Conservation (phyloP, 2,888 invertebrate species). For the Bruchidius siliquastri region DNA sequence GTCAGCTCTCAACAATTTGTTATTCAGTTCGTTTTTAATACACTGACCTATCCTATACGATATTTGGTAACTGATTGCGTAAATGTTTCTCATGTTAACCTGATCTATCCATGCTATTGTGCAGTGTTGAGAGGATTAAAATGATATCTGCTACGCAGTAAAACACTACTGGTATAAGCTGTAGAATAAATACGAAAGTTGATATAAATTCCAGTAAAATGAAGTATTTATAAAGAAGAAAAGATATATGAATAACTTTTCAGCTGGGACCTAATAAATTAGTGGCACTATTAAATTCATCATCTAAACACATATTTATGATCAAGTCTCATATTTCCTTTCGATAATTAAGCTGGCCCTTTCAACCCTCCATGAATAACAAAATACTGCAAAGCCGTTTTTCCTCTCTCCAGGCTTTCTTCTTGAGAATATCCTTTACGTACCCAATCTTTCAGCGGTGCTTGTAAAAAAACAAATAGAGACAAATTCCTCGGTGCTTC, state of each 20-base stretch:
- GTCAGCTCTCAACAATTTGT: not conserved
- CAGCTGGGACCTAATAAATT: too few relatives aligned
- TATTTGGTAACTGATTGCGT: not conserved
- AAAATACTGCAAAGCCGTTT: not conserved
- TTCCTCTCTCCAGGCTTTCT: not conserved
- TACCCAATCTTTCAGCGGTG: not conserved
- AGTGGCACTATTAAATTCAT: too few relatives aligned
- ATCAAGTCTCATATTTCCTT: too few relatives aligned
- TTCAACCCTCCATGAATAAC: not conserved
- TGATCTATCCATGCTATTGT: too few relatives aligned
- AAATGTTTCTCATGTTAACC: not conserved
- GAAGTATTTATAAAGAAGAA: too few relatives aligned
- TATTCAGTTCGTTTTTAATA: not conserved
- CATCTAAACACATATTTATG: too few relatives aligned
- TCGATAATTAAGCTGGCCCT: not conserved
- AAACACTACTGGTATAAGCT: too few relatives aligned
- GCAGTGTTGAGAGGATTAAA: too few relatives aligned
- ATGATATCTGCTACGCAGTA: too few relatives aligned
- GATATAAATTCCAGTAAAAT: too few relatives aligned
- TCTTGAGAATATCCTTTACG: not conserved
- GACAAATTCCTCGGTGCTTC: not conserved
- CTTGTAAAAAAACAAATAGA: not conserved
- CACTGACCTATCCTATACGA: not conserved
- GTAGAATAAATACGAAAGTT: too few relatives aligned
- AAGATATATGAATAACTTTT: too few relatives aligned